phyloP scores from a whole-genome alignment of 2,113 vertebrate genomes.

The Danionella cerebrum region DNA sequence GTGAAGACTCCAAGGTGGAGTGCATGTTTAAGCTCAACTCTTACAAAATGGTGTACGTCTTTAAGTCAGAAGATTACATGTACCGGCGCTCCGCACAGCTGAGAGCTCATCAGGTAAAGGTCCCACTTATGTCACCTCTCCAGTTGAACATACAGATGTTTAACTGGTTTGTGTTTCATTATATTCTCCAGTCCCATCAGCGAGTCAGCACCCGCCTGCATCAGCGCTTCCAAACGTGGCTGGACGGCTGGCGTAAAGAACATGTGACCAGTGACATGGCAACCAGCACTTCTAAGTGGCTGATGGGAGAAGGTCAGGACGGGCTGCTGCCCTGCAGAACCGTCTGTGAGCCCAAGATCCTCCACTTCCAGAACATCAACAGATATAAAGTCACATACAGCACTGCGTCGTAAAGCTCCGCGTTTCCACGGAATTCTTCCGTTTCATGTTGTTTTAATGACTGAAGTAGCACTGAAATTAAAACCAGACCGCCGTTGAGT shows the following conservation, averaged over 20 bases:
- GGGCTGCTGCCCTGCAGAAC: conserved; percentile 86
- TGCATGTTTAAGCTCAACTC: conserved; percentile 98
- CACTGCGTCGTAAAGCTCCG: conserved; percentile 64
- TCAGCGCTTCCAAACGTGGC: conserved; percentile 84
- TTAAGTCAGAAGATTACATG: conserved; percentile 98
- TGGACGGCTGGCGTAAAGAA: conserved; percentile 86
- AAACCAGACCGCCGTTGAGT: conserved; percentile 21
- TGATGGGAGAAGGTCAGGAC: conserved; percentile 87
- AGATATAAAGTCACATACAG: conserved; percentile 91
- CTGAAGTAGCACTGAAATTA: conserved; percentile 32
- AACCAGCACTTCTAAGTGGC: conserved; percentile 77
- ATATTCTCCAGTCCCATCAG: conserved; percentile 77
- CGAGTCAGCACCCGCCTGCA: conserved; percentile 88
- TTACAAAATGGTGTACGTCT: conserved; percentile 99
- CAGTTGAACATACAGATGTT: background rate
- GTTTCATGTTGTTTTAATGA: conserved; percentile 12
- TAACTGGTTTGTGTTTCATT: background rate
- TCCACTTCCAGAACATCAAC: conserved; percentile 91
- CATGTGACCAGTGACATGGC: conserved; percentile 89
- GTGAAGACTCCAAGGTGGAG: conserved; percentile 80
- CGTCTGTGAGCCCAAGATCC: conserved; percentile 74
- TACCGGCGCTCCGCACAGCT: conserved; percentile 91
- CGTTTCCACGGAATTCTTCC: background rate
- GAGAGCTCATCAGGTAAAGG: conserved; percentile 94
- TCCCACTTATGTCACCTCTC: too few species aligned